phyloP scores from a whole-genome alignment of 2,888 invertebrate species.

The Drosophila ezoana region DNA sequence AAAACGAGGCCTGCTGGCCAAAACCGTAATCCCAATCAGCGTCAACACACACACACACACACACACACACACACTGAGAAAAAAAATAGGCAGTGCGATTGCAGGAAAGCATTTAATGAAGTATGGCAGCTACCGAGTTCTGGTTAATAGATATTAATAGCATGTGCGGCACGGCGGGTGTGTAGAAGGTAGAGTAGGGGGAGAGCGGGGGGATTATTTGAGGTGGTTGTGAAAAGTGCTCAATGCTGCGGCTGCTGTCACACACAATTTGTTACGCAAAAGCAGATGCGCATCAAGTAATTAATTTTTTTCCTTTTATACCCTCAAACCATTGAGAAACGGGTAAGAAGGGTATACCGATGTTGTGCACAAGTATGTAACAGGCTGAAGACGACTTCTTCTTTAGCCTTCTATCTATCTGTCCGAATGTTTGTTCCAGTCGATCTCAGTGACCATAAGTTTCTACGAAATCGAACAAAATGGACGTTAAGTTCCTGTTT shows the following conservation, averaged over 20 bases:
- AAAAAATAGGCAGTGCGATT: constrained; percentile 47
- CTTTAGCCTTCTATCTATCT: no score
- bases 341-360: no score
- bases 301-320: constrained; percentile 52
- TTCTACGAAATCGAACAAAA: no score
- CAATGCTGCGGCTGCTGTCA: constrained; percentile 47
- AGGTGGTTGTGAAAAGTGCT: constrained; percentile 39
- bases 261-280: constrained; percentile 61
- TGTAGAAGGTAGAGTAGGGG: neutral
- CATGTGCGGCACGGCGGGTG: constrained; percentile 22
- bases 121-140: constrained; percentile 64
- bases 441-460: no score
- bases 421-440: no score
- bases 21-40: constrained; percentile 79
- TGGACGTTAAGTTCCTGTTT: no score
- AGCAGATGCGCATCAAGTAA: constrained; percentile 75
- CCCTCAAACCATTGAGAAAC: no score
- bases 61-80: constrained; percentile 5
- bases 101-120: constrained; percentile 73
- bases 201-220: neutral
- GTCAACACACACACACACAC: constrained; percentile 56
- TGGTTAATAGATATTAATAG: constrained; percentile 57
- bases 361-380: neutral
- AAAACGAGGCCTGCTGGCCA: constrained; percentile 69
- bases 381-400: no score